Evolutionary conservation across 1,140 invertebrate genomes (phyloP), one percentile per base, ranked within the genome.

Genomic region (Drosophila bifasciata): DNA sequence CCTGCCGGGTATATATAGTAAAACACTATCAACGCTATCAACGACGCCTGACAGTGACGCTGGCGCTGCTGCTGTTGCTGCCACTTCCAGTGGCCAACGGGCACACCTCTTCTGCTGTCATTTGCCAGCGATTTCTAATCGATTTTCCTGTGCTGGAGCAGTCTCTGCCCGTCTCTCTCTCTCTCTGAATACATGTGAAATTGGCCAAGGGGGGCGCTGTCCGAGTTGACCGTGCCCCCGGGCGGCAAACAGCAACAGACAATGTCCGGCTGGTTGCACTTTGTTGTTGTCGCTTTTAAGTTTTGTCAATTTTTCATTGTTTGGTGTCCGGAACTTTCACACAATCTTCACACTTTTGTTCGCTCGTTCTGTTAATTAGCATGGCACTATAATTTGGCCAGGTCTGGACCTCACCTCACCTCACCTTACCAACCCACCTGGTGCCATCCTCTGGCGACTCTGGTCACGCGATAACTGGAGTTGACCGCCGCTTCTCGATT

Each of bases 51-150:
- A 74, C 45, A 43, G 11, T 39, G 13, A 40, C 52, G 39, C 32
- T 11, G n/a, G n/a, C n/a, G 32, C 3, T 11, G 32, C 32, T 36
- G 32, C 3, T 1, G 28, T 4, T 4, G 11, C 60, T 64, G 70
- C 36, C 70, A 64, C 40, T 74, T 44, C 46, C 67, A 48, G 61
- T 67, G 46, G 81, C 81, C 81, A 63, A 62, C 77, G 81, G 81
- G 83, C 80, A 85, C 80, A 85, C 80, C 80, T 85, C 81, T 77
- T 53, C 15, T 70, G 81, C 81, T 88, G 83, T 85, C 81, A 85
- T 85, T 86, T 85, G 77, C 77, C 83, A 86, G 70, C 77, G 81
- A 81, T 85, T 85, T 85, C 81, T 85, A 85, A 85, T 85, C 83
- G 81, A 85, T 85, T 85, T 85, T 85, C 83, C 79, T 63, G 51